phyloP scores from a whole-genome alignment of 1,140 invertebrate genomes.

The Bombus cullumanus region DNA sequence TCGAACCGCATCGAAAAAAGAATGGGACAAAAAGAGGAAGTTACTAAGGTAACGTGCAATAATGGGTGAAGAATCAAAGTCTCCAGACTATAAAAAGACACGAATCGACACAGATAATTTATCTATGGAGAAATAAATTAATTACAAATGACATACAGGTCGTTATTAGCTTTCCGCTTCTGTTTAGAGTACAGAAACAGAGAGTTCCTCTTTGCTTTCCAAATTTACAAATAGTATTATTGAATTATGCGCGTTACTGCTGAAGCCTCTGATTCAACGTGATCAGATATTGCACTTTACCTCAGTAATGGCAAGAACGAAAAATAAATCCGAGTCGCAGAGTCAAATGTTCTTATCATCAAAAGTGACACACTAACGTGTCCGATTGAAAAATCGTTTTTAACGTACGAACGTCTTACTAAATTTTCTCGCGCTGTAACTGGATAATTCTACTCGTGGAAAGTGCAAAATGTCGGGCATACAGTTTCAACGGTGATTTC shows the following conservation, averaged over 20 bases:
- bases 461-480: not conserved
- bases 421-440: not conserved
- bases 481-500: not conserved
- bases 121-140: not conserved
- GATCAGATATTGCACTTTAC: not conserved
- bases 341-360: too few species aligned
- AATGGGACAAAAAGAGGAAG: not conserved
- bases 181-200: not conserved
- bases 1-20: not conserved
- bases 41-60: constrained; percentile 9
- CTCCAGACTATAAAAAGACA: not conserved
- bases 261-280: constrained; percentile 23
- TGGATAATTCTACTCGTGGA: not conserved
- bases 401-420: not conserved
- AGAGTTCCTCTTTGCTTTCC: not conserved
- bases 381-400: not conserved
- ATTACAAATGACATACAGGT: not conserved
- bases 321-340: not conserved
- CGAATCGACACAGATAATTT: not conserved
- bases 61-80: constrained; percentile 1
- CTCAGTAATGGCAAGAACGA: not conserved
- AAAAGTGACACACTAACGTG: not conserved
- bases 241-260: not conserved
- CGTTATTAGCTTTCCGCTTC: not conserved
- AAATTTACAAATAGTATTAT: not conserved